A percentile compares a stretch with the other conserved stretches of the same genome.
phyloP scores from a whole-genome alignment of 2,113 vertebrate species.

The Passer domesticus region DNA sequence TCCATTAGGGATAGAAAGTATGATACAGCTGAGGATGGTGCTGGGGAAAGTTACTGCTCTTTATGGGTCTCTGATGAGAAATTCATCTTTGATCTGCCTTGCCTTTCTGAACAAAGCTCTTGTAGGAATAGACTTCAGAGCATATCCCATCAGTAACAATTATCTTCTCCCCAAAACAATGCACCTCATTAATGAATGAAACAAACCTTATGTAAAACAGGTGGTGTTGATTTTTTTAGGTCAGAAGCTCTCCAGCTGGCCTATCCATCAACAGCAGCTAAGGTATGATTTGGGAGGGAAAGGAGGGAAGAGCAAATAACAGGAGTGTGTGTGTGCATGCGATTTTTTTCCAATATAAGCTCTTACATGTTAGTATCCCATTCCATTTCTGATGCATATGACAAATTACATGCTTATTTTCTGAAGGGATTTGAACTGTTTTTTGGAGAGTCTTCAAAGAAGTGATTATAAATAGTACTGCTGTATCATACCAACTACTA shows the following conservation, averaged over 20 bases:
- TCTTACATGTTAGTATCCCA: neutral
- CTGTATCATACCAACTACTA: neutral
- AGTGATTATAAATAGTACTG: neutral
- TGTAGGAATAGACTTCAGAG: neutral
- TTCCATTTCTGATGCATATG: neutral
- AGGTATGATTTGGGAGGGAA: neutral
- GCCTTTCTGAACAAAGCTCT: neutral
- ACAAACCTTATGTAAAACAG: neutral
- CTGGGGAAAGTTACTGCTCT: neutral
- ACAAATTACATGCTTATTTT: neutral
- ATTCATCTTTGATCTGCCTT: neutral
- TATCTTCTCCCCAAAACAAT: neutral
- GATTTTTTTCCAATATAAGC: neutral
- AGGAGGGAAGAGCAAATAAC: neutral
- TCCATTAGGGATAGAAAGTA: neutral
- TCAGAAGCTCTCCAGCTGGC: neutral
- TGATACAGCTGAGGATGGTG: neutral
- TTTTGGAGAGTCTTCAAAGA: neutral
- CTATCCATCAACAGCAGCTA: neutral
- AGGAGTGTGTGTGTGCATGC: neutral
- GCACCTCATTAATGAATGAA: neutral
- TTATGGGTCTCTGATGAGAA: neutral
- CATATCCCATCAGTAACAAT: neutral
- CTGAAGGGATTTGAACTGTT: neutral
- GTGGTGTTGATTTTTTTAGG: neutral